Base-by-base conservation (phyloP, 1,140 invertebrate species). In the Neodiprion fabricii region DNA sequence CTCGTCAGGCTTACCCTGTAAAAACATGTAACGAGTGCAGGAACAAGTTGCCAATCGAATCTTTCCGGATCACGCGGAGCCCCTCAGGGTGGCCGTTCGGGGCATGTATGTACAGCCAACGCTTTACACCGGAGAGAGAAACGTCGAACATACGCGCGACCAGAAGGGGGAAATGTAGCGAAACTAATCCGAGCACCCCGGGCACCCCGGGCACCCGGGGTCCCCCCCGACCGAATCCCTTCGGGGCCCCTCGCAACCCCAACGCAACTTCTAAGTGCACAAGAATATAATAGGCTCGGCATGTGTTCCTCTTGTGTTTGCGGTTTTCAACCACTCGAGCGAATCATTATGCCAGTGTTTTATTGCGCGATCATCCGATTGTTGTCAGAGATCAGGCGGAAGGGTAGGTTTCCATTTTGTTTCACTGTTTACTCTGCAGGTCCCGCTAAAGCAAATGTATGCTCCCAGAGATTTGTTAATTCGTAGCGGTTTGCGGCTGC, bases 141-240 rank as follows among this genome's bases (percentile, higher is more conserved):
- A 17, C 17, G 40, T 69, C 67, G 77, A 75, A 77, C 82, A 85
- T 87, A 87, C 85, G 85, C 84, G 81, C 78, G 81, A 85, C 85
- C 85, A 85, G 82, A 86, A 87, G 85, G 85, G 84, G 81, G 82
- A 86, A 87, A 87, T 86, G 85, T 86, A 86, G 83, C 84, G 85
- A 85, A 75, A 83, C 85, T 86, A 87, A 87, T 86, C 85, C 84
- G 70, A 70, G 23, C 50, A 71, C 12, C 71, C 78, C 72, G 50
- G 74, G 78, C 70, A 72, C 75, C 74, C 70, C 67, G 70, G 73
- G 68, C 74, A 77, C 74, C 70, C 49, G n/a, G 76, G 69, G 68
- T 61, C 65, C 67, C 53, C 75, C 70, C 70, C 72, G 69, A 50
- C 40, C 65, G 23, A 28, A 67, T 21, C 12, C 53, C 47, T 11